These are phyloP conservation scores for Danionella dracula DNA, from an alignment of 2,797 vertebrate genomes.

Conservation along the genomic window DNA sequence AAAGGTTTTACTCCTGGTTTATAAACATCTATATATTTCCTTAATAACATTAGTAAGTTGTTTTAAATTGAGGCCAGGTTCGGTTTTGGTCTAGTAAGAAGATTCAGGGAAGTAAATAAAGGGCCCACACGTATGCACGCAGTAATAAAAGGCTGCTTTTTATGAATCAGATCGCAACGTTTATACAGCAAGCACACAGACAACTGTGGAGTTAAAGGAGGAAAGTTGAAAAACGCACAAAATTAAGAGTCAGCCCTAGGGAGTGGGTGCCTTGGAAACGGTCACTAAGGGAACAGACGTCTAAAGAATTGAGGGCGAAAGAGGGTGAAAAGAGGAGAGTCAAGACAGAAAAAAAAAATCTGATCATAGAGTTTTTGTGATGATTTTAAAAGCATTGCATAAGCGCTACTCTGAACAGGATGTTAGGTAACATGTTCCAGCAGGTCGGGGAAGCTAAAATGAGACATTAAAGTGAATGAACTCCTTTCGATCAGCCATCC, in stretches of 20 bases:
- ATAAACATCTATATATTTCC: no score
- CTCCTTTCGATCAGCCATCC: no score
- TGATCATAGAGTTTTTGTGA: no score
- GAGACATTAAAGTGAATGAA: conserved; percentile 40
- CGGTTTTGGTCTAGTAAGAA: no score
- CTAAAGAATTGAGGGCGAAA: conserved; percentile 23
- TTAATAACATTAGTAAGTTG: no score
- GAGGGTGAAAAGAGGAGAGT: conserved; percentile 9
- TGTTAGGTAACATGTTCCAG: conserved; percentile 23
- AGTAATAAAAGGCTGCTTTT: conserved; percentile 72
- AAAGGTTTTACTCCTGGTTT: no score
- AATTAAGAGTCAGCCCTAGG: conserved; percentile 54
- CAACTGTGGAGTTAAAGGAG: background rate
- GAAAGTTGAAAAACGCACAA: background rate
- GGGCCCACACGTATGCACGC: background rate
- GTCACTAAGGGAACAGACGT: conserved; percentile 73
- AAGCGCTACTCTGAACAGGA: background rate
- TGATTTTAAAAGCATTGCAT: no score
- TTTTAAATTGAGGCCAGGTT: conserved; percentile 17
- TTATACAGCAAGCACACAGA: conserved; percentile 55
- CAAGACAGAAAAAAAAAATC: no score
- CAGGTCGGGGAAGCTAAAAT: conserved; percentile 53
- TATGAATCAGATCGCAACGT: conserved; percentile 68
- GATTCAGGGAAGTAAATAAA: no score
- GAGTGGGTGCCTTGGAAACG: conserved; percentile 72